Evolutionary conservation across 2,888 invertebrate genomes (phyloP).

Genomic region (Portevinia maculata): DNA sequence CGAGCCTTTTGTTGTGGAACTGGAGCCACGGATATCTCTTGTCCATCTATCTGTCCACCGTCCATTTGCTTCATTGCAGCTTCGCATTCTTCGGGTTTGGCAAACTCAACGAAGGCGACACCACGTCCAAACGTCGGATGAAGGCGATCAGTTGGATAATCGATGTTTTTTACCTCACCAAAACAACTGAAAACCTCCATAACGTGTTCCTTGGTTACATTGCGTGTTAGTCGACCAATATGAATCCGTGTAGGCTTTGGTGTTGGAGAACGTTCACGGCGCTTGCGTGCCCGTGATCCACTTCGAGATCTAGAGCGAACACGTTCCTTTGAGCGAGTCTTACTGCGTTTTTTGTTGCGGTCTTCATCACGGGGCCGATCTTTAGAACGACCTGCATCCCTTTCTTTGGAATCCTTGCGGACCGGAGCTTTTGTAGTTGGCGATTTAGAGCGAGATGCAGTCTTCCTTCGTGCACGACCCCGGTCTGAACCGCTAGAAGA

Average conservation of each 20-base stretch:
- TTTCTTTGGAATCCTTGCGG: conserved; percentile 78
- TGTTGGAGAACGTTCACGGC: conserved; percentile 93
- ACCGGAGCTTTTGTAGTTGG: conserved; percentile 77
- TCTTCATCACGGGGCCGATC: conserved; percentile 77
- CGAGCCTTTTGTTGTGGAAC: conserved; percentile 89
- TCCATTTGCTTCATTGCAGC: conserved; percentile 99
- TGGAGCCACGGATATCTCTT: conserved; percentile 97
- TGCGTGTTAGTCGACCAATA: conserved; percentile 95
- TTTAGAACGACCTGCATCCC: conserved; percentile 75
- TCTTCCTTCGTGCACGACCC: conserved; percentile 86
- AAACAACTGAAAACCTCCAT: conserved; percentile 95
- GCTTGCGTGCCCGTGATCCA: conserved; percentile 90
- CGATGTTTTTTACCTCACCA: conserved; percentile 93
- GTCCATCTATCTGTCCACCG: conserved; percentile 98
- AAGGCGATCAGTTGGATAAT: conserved; percentile 93
- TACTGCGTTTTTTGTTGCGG: conserved; percentile 64
- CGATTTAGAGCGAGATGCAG: conserved; percentile 64
- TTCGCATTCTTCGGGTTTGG: conserved; percentile 96
- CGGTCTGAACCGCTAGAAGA: conserved; percentile 87
- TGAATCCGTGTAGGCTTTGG: conserved; percentile 97
- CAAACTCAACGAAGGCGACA: conserved; percentile 97
- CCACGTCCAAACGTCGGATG: conserved; percentile 96
- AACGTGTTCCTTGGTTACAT: conserved; percentile 95
- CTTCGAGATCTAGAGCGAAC: conserved; percentile 85
- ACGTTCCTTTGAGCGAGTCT: conserved; percentile 77